phyloP scores from a whole-genome alignment of 2,888 invertebrate species.

The Dolomedes plantarius region DNA sequence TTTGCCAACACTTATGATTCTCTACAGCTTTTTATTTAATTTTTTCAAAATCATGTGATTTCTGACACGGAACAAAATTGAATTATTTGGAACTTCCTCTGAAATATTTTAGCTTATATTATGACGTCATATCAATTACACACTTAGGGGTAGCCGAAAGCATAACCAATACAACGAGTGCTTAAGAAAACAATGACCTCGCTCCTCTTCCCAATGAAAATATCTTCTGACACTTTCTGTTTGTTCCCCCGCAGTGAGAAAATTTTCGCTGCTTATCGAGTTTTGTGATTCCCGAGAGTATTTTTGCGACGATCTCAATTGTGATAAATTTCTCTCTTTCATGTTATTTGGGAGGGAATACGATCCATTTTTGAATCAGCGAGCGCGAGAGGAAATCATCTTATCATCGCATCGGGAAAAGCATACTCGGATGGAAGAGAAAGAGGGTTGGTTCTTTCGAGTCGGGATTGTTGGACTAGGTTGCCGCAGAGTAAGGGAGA shows the following conservation, averaged over 20 bases:
- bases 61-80: too few species aligned
- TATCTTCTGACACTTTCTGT: conserved; percentile 10
- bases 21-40: too few species aligned
- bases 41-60: too few species aligned
- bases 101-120: too few species aligned
- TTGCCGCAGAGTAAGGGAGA: too few species aligned
- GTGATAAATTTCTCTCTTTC: conserved; percentile 38
- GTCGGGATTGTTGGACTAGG: too few species aligned
- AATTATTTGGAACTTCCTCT: too few species aligned
- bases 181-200: too few species aligned
- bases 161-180: too few species aligned
- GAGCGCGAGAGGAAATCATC: conserved; percentile 27
- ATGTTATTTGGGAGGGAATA: conserved; percentile 30
- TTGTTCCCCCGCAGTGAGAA: conserved; percentile 19
- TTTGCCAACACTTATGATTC: too few species aligned
- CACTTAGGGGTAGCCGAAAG: too few species aligned
- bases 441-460: not conserved
- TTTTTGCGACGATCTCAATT: conserved; percentile 29
- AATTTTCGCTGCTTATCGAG: conserved; percentile 21
- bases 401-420: not conserved
- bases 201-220: not conserved
- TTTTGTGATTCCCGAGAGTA: conserved; percentile 27
- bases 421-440: not conserved
- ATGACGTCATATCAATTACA: too few species aligned
- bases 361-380: conserved; percentile 32